Base-by-base conservation (phyloP, 2,888 invertebrate species). In the Matsumyia berberina region DNA sequence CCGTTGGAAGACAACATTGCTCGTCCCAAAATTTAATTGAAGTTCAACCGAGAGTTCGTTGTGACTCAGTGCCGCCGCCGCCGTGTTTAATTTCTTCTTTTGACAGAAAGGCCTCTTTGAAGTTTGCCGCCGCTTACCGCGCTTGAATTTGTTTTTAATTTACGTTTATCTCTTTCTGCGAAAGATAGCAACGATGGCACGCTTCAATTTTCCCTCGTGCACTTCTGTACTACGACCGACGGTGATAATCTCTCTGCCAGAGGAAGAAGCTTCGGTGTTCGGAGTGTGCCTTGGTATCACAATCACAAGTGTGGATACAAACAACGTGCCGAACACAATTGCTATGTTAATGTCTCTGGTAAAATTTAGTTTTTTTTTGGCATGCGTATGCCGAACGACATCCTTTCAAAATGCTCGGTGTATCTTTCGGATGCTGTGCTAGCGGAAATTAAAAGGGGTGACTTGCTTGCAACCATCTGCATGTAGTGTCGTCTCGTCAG, bases 21-120 rank as follows among this genome's bases (percentile, higher is more conserved):
- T 74, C 64, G 31, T 66, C 66, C 66, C 46, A 57, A 76, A 76
- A 58, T 66, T 66, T 76, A 76, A 76, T 76, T 76, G 57, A 66
- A 76, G 66, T 46, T 49, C 72, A 60, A 19, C 51, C 8, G 51
- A 51, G 58, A 31, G 58, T 46, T 39, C 70, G 24, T 24, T 24
- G 24, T 24, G 24, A 24, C 24, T 24, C 2, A 4, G n/a, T n/a
- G n/a, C n/a, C n/a, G n/a, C n/a, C n/a, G n/a, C n/a, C 12, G 39
- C 29, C 8, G 49, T 7, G n/a, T 35, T 46, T 29, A 44, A 60
- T 60, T 44, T 70, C 57, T 46, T 49, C 51, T 37, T 58, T 58
- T 70, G 35, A 70, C 57, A 49, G 12, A 57, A 49, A 37, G 15
- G 2, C 24, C 24, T 17, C 46, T 70, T 70, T 70, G 70, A 70